Evolutionary conservation across 2,888 invertebrate species (phyloP).

Genomic region (Diaphora mendica): DNA sequence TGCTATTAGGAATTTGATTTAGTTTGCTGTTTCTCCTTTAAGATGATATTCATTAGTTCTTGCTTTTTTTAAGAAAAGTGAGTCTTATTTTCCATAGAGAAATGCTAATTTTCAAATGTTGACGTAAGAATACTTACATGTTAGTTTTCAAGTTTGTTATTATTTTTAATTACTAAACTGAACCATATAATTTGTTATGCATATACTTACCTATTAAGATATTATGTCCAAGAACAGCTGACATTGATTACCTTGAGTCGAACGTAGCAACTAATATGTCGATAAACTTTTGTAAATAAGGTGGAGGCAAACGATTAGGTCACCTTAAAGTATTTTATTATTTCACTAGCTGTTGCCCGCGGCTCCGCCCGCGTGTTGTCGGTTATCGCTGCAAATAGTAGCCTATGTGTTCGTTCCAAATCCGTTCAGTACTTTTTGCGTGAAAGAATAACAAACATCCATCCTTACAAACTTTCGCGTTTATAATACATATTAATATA

Average conservation of each 20-base stretch:
- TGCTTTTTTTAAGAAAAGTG: not conserved
- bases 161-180: not conserved
- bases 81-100: not conserved
- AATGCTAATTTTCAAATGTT: not conserved
- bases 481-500: too few species aligned
- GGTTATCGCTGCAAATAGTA: too few species aligned
- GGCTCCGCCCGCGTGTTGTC: too few species aligned
- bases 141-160: not conserved
- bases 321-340: slow-evolving; percentile 53
- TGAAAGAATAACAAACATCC: too few species aligned
- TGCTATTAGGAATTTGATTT: slow-evolving; percentile 21
- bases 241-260: slow-evolving; percentile 20
- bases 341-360: too few species aligned
- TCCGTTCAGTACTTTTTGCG: too few species aligned
- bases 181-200: not conserved
- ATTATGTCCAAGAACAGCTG: not conserved
- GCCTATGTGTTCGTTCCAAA: too few species aligned
- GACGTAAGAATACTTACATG: not conserved
- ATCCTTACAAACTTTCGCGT: too few species aligned
- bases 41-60: slow-evolving; percentile 30
- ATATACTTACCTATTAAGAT: not conserved
- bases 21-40: slow-evolving; percentile 50
- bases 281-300: slow-evolving; percentile 61
- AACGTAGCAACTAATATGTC: slow-evolving; percentile 33
- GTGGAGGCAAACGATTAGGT: slow-evolving; percentile 70